These are phyloP conservation scores for Xenopus borealis DNA, from an alignment of 2,113 vertebrate species.

Conservation along the genomic window DNA sequence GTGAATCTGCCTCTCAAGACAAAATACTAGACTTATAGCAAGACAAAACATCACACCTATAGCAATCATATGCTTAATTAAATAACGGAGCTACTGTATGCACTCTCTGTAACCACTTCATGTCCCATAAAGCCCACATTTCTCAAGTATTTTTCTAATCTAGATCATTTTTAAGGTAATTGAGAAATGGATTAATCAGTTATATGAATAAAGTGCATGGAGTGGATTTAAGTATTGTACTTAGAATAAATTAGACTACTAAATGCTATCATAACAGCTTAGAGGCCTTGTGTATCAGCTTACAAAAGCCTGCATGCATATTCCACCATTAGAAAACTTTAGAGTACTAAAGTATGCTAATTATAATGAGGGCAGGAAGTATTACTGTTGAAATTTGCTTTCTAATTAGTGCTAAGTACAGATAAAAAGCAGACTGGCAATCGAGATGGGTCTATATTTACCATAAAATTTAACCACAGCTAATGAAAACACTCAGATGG, in stretches of 20 bases:
- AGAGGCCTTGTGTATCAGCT: conserved; percentile 8
- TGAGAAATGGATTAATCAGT: conserved; percentile 47
- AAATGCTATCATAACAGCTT: conserved; percentile 43
- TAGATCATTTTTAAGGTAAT: conserved; percentile 46
- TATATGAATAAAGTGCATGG: conserved; percentile 44
- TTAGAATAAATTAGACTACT: conserved; percentile 41
- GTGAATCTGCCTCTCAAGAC: no score
- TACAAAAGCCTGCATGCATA: conserved; percentile 19
- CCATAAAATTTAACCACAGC: neutral
- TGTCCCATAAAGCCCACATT: conserved; percentile 21
- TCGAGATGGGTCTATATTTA: conserved; percentile 1
- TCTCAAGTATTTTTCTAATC: conserved; percentile 45
- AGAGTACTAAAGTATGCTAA: conserved; percentile 42
- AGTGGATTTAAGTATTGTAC: conserved; percentile 40
- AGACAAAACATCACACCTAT: conserved; percentile 28
- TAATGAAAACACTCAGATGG: neutral
- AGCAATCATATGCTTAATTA: conserved; percentile 24
- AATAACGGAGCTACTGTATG: conserved; percentile 22
- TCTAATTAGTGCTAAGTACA: conserved; percentile 30
- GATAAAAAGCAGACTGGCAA: conserved; percentile 2
- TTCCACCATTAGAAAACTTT: conserved; percentile 31
- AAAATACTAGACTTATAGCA: no score
- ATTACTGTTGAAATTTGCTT: conserved; percentile 40
- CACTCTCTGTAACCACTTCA: conserved; percentile 18
- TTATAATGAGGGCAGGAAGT: conserved; percentile 35